Conservation (phyloP, 2,888 invertebrate species). For the Aleiodes leptofemur region DNA sequence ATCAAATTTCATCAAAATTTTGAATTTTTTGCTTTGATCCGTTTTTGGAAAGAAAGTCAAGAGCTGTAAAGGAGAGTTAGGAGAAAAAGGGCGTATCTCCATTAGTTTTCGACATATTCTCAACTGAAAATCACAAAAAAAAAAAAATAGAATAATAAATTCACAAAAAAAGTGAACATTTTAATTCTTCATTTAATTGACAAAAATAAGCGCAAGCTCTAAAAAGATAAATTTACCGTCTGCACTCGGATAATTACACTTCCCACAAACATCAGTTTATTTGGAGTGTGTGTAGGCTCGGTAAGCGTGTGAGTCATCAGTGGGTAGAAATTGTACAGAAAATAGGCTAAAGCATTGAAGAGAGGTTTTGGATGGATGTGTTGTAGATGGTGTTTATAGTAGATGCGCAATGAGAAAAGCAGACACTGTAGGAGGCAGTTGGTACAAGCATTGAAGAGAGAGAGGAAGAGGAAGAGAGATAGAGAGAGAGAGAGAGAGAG, state of each 20-base stretch:
- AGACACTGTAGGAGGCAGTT: conserved; percentile 34
- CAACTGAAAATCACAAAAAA: too few relatives aligned
- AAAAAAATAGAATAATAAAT: too few relatives aligned
- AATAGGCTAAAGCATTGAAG: conserved; percentile 38
- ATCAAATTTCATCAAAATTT: too few relatives aligned
- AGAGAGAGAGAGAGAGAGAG: conserved; percentile 21
- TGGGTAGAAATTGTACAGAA: conserved; percentile 43
- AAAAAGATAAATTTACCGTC: conserved; percentile 21
- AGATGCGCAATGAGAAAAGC: conserved; percentile 42
- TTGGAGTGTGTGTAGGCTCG: conserved; percentile 28
- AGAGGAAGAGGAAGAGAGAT: not conserved
- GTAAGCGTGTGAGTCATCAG: conserved; percentile 32
- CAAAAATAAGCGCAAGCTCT: not conserved
- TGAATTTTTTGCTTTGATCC: too few relatives aligned
- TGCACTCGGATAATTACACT: conserved; percentile 20
- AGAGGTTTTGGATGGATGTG: conserved; percentile 26
- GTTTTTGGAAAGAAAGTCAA: too few relatives aligned
- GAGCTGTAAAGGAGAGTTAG: too few relatives aligned
- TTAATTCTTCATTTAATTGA: not conserved
- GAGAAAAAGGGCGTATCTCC: too few relatives aligned
- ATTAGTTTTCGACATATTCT: too few relatives aligned
- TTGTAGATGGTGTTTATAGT: conserved; percentile 43
- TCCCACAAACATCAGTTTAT: conserved; percentile 20
- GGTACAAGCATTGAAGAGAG: conserved; percentile 26
- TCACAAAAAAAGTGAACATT: not conserved